phyloP scores from a whole-genome alignment of 2,113 vertebrate species.

The Irena cyanogastra region DNA sequence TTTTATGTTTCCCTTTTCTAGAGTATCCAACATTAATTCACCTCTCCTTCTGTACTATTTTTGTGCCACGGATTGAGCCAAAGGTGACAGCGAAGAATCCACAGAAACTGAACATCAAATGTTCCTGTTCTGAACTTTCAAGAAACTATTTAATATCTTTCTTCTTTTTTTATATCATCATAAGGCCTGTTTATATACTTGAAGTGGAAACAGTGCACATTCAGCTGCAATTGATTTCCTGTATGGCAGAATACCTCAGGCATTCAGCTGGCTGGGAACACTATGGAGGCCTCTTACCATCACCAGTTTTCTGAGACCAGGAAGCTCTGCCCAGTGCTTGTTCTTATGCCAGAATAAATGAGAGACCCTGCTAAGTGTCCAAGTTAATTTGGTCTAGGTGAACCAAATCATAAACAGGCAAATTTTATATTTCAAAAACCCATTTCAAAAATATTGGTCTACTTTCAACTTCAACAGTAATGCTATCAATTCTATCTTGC shows the following conservation, averaged over 20 bases:
- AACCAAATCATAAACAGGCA: constrained; percentile 49
- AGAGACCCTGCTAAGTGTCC: constrained; percentile 10
- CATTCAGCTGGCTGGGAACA: constrained; percentile 65
- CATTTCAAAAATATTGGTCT: background rate
- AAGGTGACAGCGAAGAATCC: background rate
- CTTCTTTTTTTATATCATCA: background rate
- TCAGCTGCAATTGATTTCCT: constrained; percentile 75
- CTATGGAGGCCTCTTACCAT: constrained; percentile 29
- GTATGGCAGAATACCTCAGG: constrained; percentile 62
- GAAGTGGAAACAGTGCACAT: constrained; percentile 44
- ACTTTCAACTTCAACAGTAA: background rate
- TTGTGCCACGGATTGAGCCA: background rate
- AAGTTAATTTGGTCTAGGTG: constrained; percentile 42
- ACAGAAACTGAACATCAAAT: background rate
- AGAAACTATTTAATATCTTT: constrained; percentile 4
- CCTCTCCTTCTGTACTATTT: background rate
- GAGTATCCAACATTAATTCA: background rate
- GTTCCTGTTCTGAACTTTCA: background rate
- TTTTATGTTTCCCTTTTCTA: background rate
- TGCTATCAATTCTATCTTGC: background rate
- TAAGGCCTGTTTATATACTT: constrained; percentile 48
- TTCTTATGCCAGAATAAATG: constrained; percentile 66
- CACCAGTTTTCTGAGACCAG: constrained; percentile 15
- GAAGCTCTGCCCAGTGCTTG: constrained; percentile 39
- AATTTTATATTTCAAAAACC: background rate